These are phyloP conservation scores for Drosophila heteroneura DNA, from an alignment of 2,888 invertebrate species.

Conservation along the genomic window DNA sequence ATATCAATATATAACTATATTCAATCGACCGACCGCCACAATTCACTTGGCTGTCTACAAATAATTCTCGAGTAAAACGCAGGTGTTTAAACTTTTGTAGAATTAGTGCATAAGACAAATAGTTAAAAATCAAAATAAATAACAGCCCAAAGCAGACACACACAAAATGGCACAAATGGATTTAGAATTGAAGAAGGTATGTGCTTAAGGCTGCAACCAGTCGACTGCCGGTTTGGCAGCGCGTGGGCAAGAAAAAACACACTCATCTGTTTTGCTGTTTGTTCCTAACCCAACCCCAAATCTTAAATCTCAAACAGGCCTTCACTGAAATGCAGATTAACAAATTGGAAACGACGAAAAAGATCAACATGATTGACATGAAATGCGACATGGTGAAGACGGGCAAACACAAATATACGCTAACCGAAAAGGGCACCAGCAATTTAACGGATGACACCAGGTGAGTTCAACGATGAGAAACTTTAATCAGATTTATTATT, in stretches of 20 bases:
- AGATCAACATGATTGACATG: constrained; percentile 90
- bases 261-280: constrained; percentile 21
- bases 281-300: constrained; percentile 12
- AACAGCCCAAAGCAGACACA: constrained; percentile 4
- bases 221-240: constrained; percentile 24
- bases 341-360: constrained; percentile 91
- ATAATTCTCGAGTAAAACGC: constrained; percentile 28
- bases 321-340: constrained; percentile 93
- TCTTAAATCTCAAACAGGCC: constrained; percentile 86
- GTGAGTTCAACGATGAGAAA: constrained; percentile 51
- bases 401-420: constrained; percentile 89
- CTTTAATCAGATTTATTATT: not conserved
- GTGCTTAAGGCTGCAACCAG: not conserved
- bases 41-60: constrained; percentile 13
- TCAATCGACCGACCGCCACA: constrained; percentile 31
- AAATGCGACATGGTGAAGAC: constrained; percentile 90
- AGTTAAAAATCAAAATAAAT: constrained; percentile 4
- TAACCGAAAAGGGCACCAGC: constrained; percentile 88
- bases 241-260: constrained; percentile 43
- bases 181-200: constrained; percentile 85
- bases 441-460: constrained; percentile 83
- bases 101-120: constrained; percentile 31
- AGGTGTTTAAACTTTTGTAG: constrained; percentile 57
- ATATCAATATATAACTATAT: not conserved
- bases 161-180: constrained; percentile 84